Base-by-base conservation (phyloP, 2,113 vertebrate species). In the Erythrocercus mccallii region DNA sequence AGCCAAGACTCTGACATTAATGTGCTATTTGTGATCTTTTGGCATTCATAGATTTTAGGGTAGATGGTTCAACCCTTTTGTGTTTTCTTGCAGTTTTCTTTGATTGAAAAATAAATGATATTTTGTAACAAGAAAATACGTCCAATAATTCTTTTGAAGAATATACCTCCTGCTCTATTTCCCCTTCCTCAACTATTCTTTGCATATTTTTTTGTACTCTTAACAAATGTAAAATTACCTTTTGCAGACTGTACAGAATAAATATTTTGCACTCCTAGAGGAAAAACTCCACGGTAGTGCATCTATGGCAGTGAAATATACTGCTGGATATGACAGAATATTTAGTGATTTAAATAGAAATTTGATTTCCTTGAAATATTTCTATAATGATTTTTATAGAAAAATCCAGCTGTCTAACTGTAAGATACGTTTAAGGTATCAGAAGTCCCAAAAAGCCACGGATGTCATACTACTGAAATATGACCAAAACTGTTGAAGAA, bases 81-180 rank as follows among this genome's bases (percentile, higher is more conserved):
- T 85, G 45, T 83, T 93, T 48, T 40, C 81, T 81, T 86, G 47
- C 33, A n/a, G 51, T 84, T 92, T 77, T 89, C n/a, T 90, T 69
- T 86, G 74, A 69, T 35, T 74, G 90, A 87, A 93, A 84, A 93
- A 68, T 86, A 94, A 96, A 78, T 51, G 9, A 40, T 90, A 45
- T 86, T 81, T 92, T 79, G 27, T 69, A 88, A 54, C 10, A 80
- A 81, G 58, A 69, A 94, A 91, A 92, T 85, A 37, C 9, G 15
- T 80, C 38, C 42, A 40, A 12, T 95, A 58, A 70, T 91, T 95
- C 45, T 71, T 88, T 30, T 1, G 15, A 58, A 64, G 87, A 90
- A 56, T 81, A 40, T 25, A 51, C 14, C 25, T 85, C 50, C 37
- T 69, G 51, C 18, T 90, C 35, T 91, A 73, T 74, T 88, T 72